Base-by-base conservation (phyloP, 2,797 vertebrate species). In the Rhabdophis nuchalis region DNA sequence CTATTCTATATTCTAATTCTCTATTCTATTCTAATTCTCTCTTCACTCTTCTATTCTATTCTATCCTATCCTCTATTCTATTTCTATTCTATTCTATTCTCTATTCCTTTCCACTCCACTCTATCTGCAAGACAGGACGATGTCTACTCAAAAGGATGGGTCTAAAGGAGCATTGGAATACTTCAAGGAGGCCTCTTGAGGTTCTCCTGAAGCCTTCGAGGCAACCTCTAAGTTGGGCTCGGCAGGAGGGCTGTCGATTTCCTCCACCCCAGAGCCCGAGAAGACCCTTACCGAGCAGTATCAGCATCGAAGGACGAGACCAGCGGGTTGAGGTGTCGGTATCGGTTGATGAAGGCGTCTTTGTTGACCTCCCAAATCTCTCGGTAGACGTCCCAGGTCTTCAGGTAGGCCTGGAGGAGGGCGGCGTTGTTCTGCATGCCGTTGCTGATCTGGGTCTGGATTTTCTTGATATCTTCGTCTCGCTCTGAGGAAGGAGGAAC, bases 351-450 rank as follows among this genome's bases (percentile, higher is more conserved):
- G 36, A 99, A 98, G 53, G 97, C 96, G 92, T 98, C 98, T 93
- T 99, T 99, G 96, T 98, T 98, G 87, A 98, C 98, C 93, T 98
- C 98, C 98, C 98, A 99, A 96, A 99, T 99, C 94, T 98, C 97
- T 4, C 97, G 96, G 95, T 99, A 98, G 94, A 98, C 98, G 90
- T 98, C 98, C 98, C 98, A 99, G 85, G 96, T 98, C 96, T 98
- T 98, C 93, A 98, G 96, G 96, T 98, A 98, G 54, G 96, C 93
- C 96, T 98, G 98, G 89, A 99, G 97, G 57, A 97, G 96, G 29
- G 92, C 89, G 0, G 97, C 97, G 1, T 98, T 98, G 90, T 94
- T 95, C 27, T 97, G 92, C 98, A 99, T 98, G 27, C 98, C 98
- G 0, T 95, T 94, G 9, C 96, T 96, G 94, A 99, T 96, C 89